Base-by-base conservation (phyloP, 2,113 vertebrate species). In the Limanda limanda region DNA sequence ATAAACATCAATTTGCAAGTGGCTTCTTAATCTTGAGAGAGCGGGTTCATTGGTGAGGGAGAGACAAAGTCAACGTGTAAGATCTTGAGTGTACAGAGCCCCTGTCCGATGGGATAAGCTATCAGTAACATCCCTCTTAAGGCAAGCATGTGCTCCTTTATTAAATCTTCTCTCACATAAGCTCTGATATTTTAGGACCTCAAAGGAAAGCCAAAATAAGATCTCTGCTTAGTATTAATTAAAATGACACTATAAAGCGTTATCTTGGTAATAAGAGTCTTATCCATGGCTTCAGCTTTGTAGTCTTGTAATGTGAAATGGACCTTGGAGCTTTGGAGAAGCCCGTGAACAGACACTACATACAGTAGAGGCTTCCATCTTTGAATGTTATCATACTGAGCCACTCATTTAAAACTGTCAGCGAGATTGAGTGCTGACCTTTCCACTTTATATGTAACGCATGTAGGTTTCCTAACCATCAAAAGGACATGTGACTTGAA, bases 221-320 rank as follows among this genome's bases (percentile, higher is more conserved):
- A 82, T 77, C 62, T 72, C 13, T 65, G 56, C n/a, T 69, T 74
- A 45, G 59, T 84, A 67, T 89, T 86, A 89, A 88, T 88, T 79
- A 85, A 63, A 84, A 82, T 71, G 65, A 82, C 78, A 83, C 76
- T 71, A 79, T 81, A 83, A 68, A 69, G 74, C 10, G 14, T 69
- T 86, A 76, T 81, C 68, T 56, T 57, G 51, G 63, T 84, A 77
- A 72, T 67, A 82, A 71, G 58, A 75, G 64, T 17, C 3, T 82
- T 76, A 89, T 89, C 80, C 65, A 17, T 60, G 15, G 61, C 59
- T 18, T 63, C 47, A 71, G 79, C 79, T 85, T 75, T 78, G 57
- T 70, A 74, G 64, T 21, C 68, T 60, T 25, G 2, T 73, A 47
- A 68, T 76, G 58, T 66, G 17, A 80, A 82, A 77, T 45, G 55